Evolutionary conservation across 2,888 invertebrate species (phyloP), one percentile per base, ranked within the genome.

Genomic region (Flexamia atlantica): DNA sequence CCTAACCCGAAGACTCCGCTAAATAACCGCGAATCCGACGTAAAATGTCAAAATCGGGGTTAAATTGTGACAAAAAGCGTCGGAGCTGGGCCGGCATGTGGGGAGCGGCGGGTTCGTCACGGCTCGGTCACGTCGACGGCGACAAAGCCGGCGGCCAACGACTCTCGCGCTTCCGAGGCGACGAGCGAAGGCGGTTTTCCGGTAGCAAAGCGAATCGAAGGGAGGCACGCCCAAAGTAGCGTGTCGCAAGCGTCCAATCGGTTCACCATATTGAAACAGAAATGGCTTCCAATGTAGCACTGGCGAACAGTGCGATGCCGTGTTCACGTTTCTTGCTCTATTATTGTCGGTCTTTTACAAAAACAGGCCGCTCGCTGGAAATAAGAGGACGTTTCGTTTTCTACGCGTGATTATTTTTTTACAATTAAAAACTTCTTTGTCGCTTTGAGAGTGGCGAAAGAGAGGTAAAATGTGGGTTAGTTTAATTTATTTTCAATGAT

Each of bases 251-350:
- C 79, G 79, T 79, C 79, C 79, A 79, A 79, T 79, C 79, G 53
- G 79, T 79, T 79, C 79, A 79, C 79, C 79, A 79, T 79, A 79
- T 53, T 79, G 50, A 79, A 79, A 79, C 79, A 79, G 79, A 79
- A 79, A 79, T 79, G 79, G 79, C 79, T 79, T 79, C 79, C 79
- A 50, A 20, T 79, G 36, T 36, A 36, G 36, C 36, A 36, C 70
- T 36, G 36, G 17, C 17, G 70, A 10, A 32, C 70, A 32, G n/a
- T 7, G 7, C 60, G n/a, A 25, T 60, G 60, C 60, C 70, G 36
- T 70, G 70, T 70, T 36, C 70, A 32, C n/a, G 70, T 70, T 70
- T 70, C 70, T 70, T 70, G 70, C 70, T 17, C 70, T 20, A 70
- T 70, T 70, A 70, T 17, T n/a, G n/a, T n/a, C n/a, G 3, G 32